Evolutionary conservation across 2,888 invertebrate species (phyloP), one percentile per base, ranked within the genome.

Genomic region (Metacarcinus magister): DNA sequence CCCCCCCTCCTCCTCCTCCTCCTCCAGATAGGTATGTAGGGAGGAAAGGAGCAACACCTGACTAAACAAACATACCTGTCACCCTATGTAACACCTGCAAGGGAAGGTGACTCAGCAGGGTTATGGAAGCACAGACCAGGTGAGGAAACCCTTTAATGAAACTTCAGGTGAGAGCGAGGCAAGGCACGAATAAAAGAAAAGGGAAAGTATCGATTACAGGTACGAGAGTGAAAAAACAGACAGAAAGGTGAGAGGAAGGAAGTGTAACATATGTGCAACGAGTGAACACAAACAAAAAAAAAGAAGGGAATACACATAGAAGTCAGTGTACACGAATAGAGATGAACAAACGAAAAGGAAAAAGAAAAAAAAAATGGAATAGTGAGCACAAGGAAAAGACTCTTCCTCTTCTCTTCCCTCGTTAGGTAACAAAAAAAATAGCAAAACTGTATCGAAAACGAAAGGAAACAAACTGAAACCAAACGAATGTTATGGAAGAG

Each of bases 1-100:
- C 67, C 67, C 82, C 10, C 2, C 32, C 82, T 32, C 82, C 82
- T 82, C 32, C 82, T 32, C 82, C 82, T 82, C 82, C 28, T 28
- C 32, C 82, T 82, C 32, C 67, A 54, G n/a, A 67, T 23, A 23
- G 67, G 0, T 2, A 28, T 28, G 8, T 32, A 82, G 5, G 82
- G 28, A 82, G 82, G 7, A 5, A 32, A 82, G 82, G 32, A 82
- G 28, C 82, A 7, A 32, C 32, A 1, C 32, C 82, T 82, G 32
- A 10, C 82, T 2, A 2, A 8, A 32, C 82, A 82, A 82, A 28
- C 82, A 82, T 32, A 82, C 82, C 82, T 82, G 82, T 32, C 82
- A 82, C 82, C 82, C 82, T 32, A 32, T 82, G 82, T 32, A 82
- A 32, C 82, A 82, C 82, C 82, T 82, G 82, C 39, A 39, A 82